Percentiles rank a stretch among this genome's conserved stretches.
phyloP scores from a whole-genome alignment of 2,888 invertebrate species.

The Merodon equestris region DNA sequence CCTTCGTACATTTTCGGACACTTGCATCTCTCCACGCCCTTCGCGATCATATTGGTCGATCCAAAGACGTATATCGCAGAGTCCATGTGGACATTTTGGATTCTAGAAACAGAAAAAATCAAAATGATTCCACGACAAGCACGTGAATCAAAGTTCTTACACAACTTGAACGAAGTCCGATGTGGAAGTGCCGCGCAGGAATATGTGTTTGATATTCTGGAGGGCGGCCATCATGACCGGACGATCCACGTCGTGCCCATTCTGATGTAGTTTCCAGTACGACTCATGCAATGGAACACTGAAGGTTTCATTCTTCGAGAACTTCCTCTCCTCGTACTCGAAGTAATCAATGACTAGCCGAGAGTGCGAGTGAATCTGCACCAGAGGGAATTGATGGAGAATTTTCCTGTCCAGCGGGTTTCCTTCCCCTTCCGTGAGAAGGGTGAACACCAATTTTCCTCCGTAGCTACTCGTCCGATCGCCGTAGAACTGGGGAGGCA shows the following conservation, averaged over 20 bases:
- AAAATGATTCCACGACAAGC: background rate
- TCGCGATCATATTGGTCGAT: conserved; percentile 84
- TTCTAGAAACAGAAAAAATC: conserved; percentile 77
- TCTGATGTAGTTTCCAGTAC: conserved; percentile 83
- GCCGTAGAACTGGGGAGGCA: conserved; percentile 90
- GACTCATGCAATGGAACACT: conserved; percentile 86
- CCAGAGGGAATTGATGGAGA: conserved; percentile 85
- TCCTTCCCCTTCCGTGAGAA: conserved; percentile 83
- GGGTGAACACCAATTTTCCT: conserved; percentile 89
- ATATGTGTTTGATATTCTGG: conserved; percentile 89
- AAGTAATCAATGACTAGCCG: conserved; percentile 88
- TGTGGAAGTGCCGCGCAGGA: conserved; percentile 86
- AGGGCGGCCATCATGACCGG: conserved; percentile 94
- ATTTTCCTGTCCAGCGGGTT: conserved; percentile 81
- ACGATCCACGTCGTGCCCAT: conserved; percentile 83
- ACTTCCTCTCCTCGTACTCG: conserved; percentile 78
- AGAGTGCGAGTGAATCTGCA: conserved; percentile 88
- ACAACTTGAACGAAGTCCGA: conserved; percentile 82
- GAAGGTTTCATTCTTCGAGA: conserved; percentile 80
- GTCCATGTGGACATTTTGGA: conserved; percentile 90
- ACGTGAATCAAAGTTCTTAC: conserved; percentile 77
- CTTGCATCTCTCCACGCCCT: conserved; percentile 91
- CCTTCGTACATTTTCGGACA: conserved; percentile 91
- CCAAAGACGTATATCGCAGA: conserved; percentile 86
- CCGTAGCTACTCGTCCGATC: conserved; percentile 95